Base-by-base conservation (phyloP, 2,113 vertebrate genomes). In the Tachycineta bicolor region DNA sequence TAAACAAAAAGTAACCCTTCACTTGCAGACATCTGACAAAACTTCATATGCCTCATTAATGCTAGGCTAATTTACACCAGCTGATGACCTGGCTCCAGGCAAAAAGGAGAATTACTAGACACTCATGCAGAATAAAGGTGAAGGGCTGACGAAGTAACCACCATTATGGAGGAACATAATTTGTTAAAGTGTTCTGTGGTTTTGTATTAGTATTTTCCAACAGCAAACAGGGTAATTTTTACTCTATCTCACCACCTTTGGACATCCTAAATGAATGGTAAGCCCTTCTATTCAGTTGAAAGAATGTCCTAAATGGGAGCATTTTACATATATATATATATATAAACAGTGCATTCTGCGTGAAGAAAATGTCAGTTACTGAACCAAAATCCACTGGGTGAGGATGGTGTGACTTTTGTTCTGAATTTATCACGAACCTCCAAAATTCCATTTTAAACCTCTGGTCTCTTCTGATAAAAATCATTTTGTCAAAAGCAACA, bases 141-240 rank as follows among this genome's bases (percentile, higher is more conserved):
- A 85, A 93, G 41, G 44, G 76, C 71, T 96, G 83, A 89, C 0
- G 0, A 83, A 83, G 71, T 83, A 88, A 90, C 44, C 75, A 67
- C 64, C 24, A 73, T 76, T 88, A 83, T 1, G 8, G 59, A 76
- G 43, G 67, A 85, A 74, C n/a, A 68, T 23, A 13, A 11, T 46
- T 24, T 80, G 44, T 80, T 93, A 29, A 92, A 95, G 41, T 63
- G 82, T 77, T 80, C 29, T 74, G 85, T 95, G 92, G 90, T 83
- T 94, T 95, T 88, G 34, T 29, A 59, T 55, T 50, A 47, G 34
- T 77, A 63, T 92, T 83, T 91, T 77, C 55, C 68, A 83, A 65
- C 17, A 82, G 53, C 56, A 43, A 74, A 59, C 18, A 76, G 44
- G 62, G 63, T 78, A 41, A 16, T 41, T 87, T 83, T 68, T 49